Evolutionary conservation across 2,113 vertebrate species (phyloP), one percentile per base, ranked within the genome.

Genomic region (Ictalurus punctatus): DNA sequence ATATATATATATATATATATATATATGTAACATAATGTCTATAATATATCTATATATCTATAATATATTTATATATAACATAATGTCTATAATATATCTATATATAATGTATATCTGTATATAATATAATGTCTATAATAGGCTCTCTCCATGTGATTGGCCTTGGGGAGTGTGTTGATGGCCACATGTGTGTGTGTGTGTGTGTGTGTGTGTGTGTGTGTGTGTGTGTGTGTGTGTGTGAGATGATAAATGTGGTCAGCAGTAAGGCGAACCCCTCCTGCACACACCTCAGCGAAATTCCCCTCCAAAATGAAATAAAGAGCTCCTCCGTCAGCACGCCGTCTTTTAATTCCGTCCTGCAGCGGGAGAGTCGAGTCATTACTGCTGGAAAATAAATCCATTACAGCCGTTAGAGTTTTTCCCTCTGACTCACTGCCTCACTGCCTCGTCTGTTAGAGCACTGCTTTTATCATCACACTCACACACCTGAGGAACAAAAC

Each of bases 231-330:
- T n/a, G 78, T 80, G 48, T 80, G 25, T 54, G 48, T n/a, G 16
- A 34, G 52, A 19, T 58, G n/a, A 40, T 73, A 1, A 95, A 93
- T 95, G 94, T 27, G 92, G 92, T 92, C 9, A n/a, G 25, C 63
- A 67, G 63, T 67, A n/a, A 67, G 27, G 23, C 3, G 23, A 65
- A 65, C 63, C 63, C 58, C 58, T 58, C 90, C 94, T 94, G 91
- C 92, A 94, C 92, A 86, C 85, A 92, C 94, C 94, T 95, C 93
- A 93, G 95, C 93, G 93, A 92, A 94, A 95, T 94, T 93, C 93
- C 92, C 92, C 94, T 94, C 92, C 91, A 90, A 93, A 94, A 93
- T 93, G 17, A 73, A 44, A n/a, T 59, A 10, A n/a, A 30, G 69
- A 80, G 25, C 52, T 71, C 83, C 94, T 95, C 94, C 93, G 94